Base-by-base conservation (phyloP, 1,140 invertebrate genomes). In the Rhagoletis pomonella region DNA sequence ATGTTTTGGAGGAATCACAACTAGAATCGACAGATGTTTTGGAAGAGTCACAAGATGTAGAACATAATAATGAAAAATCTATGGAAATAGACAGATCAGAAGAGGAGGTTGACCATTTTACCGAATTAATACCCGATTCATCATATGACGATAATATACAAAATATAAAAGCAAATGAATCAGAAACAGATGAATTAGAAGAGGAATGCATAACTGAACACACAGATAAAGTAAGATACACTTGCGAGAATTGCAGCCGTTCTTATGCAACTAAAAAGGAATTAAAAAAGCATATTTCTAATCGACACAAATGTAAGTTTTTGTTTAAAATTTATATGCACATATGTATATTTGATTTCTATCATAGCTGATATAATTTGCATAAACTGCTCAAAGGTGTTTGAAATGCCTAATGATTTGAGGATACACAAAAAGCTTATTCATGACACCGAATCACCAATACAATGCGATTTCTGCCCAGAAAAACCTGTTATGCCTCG, bases 351-450 rank as follows among this genome's bases (percentile, higher is more conserved):
- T 47, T 69, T 29, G 29, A 69, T 69, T 73, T 44, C 14, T 73
- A 73, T n/a, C 44, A 42, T 47, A 73, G 67, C 39, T 73, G 67
- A 44, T 44, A 50, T 81, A 55, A 81, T 81, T 55, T 81, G 73
- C 5, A 5, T 55, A 55, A 81, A 14, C 19, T 81, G 73, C 7
- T 55, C 47, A 7, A 81, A 81, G 12, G 4, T 81, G 5, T 81
- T 55, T 55, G 50, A 55, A 10, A 55, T 81, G 44, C 73, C 73
- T 10, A 4, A 19, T 55, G 73, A 81, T 9, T 55, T 81, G 47
- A 29, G 47, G 17, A 50, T 81, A 10, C 73, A 81, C 12, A 58
- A 81, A 29, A 50, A 81, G 55, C 73, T 81, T 55, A 44, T 81
- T 3, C 73, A 81, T 19, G 73, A 55, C 2, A 81, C 73, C n/a